Base-by-base conservation (phyloP, 2,113 vertebrate species). In the Thamnaconus septentrionalis region DNA sequence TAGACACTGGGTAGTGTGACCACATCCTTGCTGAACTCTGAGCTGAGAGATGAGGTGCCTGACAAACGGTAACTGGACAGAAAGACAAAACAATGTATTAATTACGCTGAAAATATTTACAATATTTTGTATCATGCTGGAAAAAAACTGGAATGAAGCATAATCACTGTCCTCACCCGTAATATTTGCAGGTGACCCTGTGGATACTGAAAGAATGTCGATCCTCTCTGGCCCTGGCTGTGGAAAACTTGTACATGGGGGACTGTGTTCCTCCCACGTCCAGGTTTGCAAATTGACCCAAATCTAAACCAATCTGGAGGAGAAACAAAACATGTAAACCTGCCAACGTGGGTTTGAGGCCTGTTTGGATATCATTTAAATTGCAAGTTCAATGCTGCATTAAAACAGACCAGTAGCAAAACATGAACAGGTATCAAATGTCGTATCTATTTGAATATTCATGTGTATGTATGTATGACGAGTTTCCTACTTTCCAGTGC, bases 401-500 rank as follows among this genome's bases (percentile, higher is more conserved):
- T 31, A 31, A 31, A 31, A 31, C 18, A 31, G 18, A 31, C 18
- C 18, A 31, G 18, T 31, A 31, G 18, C 18, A 31, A 31, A 31
- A 31, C 18, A 31, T 31, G 18, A 31, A 31, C 18, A 31, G 18
- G 18, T 31, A 31, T 31, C 18, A 31, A 31, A 31, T 31, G 18
- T 31, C 18, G 1, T 31, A 31, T 31, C 18, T 31, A 31, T 31
- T 31, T 31, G 18, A 31, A 31, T 31, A 31, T 31, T 31, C 52
- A 53, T 2, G n/a, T 6, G 6, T 18, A 31, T 12, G 6, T 18
- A 31, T 12, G 1, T 56, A 6, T 46, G 41, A 53, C 0, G 41
- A 12, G 41, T 9, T 39, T 54, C 61, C 8, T 71, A 86, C 83
- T 57, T 59, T 64, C 84, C 85, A 87, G 56, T 56, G 46, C 0